These are phyloP conservation scores for Dryobota labecula DNA, from an alignment of 2,888 invertebrate species.

Conservation along the genomic window DNA sequence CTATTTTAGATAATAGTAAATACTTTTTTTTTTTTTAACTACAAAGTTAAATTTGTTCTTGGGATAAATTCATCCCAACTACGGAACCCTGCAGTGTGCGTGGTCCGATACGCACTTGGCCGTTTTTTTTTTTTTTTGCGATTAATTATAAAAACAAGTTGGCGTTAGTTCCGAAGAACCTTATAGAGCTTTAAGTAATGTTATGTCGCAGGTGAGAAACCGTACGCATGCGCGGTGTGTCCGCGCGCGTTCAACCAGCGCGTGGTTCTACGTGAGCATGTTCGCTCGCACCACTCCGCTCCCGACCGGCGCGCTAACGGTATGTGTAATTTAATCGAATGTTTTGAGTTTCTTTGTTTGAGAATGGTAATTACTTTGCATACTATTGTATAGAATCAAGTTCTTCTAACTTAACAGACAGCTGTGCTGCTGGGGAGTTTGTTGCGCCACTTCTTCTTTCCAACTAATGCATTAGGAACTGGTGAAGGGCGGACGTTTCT, in stretches of 20 bases:
- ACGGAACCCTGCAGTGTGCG: no score
- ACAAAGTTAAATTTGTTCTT: no score
- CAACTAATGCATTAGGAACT: background rate
- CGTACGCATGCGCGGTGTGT: conserved; percentile 96
- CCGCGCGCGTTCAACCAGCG: conserved; percentile 97
- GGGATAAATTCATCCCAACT: no score
- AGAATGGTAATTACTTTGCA: background rate
- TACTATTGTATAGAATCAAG: background rate
- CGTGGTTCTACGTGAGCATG: conserved; percentile 95
- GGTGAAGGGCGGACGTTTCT: background rate
- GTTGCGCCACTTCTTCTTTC: background rate
- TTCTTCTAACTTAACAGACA: background rate
- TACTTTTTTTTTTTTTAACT: no score
- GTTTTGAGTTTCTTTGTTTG: background rate
- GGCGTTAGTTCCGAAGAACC: no score
- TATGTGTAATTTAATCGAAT: background rate
- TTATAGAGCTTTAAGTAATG: no score
- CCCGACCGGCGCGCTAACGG: conserved; percentile 92
- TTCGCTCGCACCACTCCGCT: conserved; percentile 96
- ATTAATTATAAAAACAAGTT: no score
- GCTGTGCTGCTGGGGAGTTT: background rate
- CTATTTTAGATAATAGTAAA: no score
- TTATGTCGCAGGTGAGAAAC: conserved; percentile 92
- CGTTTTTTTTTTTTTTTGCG: no score
- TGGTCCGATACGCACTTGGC: no score